Conservation (phyloP, 1,140 invertebrate genomes). For the Tetranychus cinnabarinus region DNA sequence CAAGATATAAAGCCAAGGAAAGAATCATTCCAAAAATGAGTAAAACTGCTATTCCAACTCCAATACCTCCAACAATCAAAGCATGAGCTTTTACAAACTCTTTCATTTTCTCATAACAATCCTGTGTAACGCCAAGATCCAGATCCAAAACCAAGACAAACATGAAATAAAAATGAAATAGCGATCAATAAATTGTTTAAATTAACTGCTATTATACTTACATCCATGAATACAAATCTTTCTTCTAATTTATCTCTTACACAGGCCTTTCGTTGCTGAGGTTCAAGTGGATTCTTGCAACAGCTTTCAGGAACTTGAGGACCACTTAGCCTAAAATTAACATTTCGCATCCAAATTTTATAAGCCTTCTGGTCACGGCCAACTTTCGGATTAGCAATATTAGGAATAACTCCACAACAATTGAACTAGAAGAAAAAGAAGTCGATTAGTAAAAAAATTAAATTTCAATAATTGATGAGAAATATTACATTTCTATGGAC, state of each 20-base stretch:
- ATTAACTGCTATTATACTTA: not conserved
- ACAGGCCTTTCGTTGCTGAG: not conserved
- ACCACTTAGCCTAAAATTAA: not conserved
- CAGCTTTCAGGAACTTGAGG: conserved; percentile 1
- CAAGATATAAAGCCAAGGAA: conserved; percentile 13
- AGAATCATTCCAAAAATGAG: conserved; percentile 29
- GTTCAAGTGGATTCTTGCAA: not conserved
- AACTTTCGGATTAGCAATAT: not conserved
- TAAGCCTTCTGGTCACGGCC: not conserved
- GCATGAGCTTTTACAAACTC: conserved; percentile 44
- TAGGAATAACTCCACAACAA: conserved; percentile 46
- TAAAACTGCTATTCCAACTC: conserved; percentile 47
- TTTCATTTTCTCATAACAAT: conserved; percentile 42
- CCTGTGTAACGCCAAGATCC: conserved; percentile 16
- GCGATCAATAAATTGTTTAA: not conserved
- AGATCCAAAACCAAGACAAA: no score
- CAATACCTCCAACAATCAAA: conserved; percentile 46
- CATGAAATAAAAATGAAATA: not conserved
- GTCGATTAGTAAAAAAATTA: not conserved
- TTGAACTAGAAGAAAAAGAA: conserved; percentile 33
- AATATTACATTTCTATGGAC: conserved; percentile 12
- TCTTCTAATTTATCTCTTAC: not conserved
- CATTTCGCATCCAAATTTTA: not conserved
- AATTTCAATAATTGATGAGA: not conserved
- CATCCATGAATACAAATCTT: not conserved